phyloP scores from a whole-genome alignment of 2,797 vertebrate genomes.

The Enteromius argenteus region DNA sequence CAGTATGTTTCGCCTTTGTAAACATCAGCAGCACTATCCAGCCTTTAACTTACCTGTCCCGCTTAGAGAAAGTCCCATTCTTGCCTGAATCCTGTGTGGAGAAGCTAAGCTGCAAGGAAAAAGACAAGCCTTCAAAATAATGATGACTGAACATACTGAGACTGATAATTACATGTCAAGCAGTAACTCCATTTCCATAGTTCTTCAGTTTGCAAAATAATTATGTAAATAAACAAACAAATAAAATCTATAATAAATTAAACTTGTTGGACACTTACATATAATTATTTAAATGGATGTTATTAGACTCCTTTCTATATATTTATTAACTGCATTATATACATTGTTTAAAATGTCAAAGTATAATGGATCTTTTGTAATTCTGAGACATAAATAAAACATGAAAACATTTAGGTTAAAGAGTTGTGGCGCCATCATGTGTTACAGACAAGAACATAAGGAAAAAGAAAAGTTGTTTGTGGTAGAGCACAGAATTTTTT shows the following conservation, averaged over 20 bases:
- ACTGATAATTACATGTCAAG: not conserved
- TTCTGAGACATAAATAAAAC: not conserved
- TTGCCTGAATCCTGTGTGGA: conserved; percentile 62
- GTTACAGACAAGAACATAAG: conserved; percentile 44
- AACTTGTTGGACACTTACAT: not conserved
- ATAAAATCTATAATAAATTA: not conserved
- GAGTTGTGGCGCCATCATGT: conserved; percentile 71
- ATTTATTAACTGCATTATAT: not conserved
- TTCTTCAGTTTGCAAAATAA: not conserved
- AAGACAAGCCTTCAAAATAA: conserved; percentile 32
- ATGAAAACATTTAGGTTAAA: not conserved
- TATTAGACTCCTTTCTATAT: not conserved
- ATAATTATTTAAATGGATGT: not conserved
- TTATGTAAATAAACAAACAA: not conserved
- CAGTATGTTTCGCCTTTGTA: conserved; percentile 75
- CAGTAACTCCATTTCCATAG: not conserved
- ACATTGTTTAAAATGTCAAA: not conserved
- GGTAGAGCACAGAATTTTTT: too few species aligned
- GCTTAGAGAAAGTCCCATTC: conserved; percentile 77
- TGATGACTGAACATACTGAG: not conserved
- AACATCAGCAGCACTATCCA: conserved; percentile 83
- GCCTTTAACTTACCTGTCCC: conserved; percentile 76
- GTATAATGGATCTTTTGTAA: conserved; percentile 19
- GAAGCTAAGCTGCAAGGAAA: conserved; percentile 58
- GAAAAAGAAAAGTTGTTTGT: not conserved